Evolutionary conservation across 2,888 invertebrate species (phyloP).

Genomic region (Alloscopus bannaensis): DNA sequence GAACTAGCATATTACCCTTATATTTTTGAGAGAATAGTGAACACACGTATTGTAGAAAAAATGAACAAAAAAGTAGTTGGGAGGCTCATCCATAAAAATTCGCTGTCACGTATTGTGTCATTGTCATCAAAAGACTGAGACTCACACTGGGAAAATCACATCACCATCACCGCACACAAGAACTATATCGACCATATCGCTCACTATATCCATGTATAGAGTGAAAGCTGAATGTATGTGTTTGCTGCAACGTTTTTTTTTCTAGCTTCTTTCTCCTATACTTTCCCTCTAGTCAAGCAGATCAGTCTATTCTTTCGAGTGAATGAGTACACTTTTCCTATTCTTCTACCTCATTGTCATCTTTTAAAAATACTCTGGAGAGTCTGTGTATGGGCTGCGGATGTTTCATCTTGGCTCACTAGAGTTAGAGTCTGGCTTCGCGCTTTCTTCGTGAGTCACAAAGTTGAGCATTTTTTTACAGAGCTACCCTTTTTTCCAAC

Average conservation of each 20-base stretch:
- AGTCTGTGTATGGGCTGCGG: not conserved
- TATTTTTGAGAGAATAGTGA: not conserved
- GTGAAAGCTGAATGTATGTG: not conserved
- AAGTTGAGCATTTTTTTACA: conserved; percentile 43
- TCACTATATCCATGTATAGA: not conserved
- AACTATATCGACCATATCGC: not conserved
- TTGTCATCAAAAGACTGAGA: conserved; percentile 52
- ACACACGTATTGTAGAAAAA: not conserved
- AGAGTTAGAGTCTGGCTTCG: conserved; percentile 6
- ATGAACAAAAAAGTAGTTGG: conserved; percentile 19
- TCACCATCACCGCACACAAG: conserved; percentile 20
- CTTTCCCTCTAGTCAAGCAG: conserved; percentile 44
- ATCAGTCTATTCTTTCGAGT: conserved; percentile 50
- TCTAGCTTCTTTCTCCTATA: not conserved
- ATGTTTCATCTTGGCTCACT: not conserved
- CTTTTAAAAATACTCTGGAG: conserved; percentile 51
- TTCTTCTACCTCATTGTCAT: conserved; percentile 55
- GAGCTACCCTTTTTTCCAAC: conserved; percentile 38
- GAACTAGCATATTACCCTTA: not conserved
- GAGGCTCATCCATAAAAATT: conserved; percentile 54
- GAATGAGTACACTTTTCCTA: conserved; percentile 48
- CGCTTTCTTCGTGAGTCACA: conserved; percentile 18
- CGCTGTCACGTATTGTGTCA: conserved; percentile 59
- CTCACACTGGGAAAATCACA: conserved; percentile 45
- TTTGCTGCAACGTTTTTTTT: conserved; percentile 9